Conservation (phyloP, 2,888 invertebrate species). For the Augochlorella aurata region DNA sequence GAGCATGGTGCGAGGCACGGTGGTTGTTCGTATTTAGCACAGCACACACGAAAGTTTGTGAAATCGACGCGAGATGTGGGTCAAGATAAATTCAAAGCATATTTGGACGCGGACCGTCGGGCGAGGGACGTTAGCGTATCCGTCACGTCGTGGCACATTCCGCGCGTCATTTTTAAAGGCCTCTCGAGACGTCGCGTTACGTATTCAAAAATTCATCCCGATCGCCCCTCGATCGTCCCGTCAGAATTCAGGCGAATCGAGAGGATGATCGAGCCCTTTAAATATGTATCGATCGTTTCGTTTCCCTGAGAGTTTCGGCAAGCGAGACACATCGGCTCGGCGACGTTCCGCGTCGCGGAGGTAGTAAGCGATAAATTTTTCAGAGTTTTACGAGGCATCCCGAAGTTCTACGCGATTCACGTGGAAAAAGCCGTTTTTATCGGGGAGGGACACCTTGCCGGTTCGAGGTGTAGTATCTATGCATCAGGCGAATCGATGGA, state of each 20-base stretch:
- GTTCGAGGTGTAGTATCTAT: slow-evolving; percentile 37
- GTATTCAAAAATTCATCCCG: slow-evolving; percentile 61
- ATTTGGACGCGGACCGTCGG: neutral
- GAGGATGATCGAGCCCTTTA: slow-evolving; percentile 70
- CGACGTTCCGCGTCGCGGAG: slow-evolving; percentile 46
- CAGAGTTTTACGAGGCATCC: slow-evolving; percentile 67
- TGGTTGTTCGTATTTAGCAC: neutral
- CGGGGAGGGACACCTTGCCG: slow-evolving; percentile 41
- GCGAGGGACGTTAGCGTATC: neutral
- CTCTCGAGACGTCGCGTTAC: slow-evolving; percentile 4
- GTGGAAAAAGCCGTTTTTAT: slow-evolving; percentile 60
- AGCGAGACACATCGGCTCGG: slow-evolving; percentile 50
- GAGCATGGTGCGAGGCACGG: too few relatives aligned
- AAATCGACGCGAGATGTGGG: neutral
- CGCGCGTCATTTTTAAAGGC: neutral
- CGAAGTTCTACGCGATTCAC: slow-evolving; percentile 62
- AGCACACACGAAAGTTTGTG: neutral
- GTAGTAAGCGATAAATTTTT: slow-evolving; percentile 71
- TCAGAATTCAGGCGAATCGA: slow-evolving; percentile 55
- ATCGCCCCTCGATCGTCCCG: slow-evolving; percentile 41
- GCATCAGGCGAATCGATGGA: slow-evolving; percentile 54
- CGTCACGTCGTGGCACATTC: neutral
- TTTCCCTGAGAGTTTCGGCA: slow-evolving; percentile 47
- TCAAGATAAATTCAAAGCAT: neutral
- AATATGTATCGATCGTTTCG: slow-evolving; percentile 70